Percentiles rank a stretch among this genome's conserved stretches.
Conservation (phyloP, 1,140 invertebrate species). For the Drosophila pandora region DNA sequence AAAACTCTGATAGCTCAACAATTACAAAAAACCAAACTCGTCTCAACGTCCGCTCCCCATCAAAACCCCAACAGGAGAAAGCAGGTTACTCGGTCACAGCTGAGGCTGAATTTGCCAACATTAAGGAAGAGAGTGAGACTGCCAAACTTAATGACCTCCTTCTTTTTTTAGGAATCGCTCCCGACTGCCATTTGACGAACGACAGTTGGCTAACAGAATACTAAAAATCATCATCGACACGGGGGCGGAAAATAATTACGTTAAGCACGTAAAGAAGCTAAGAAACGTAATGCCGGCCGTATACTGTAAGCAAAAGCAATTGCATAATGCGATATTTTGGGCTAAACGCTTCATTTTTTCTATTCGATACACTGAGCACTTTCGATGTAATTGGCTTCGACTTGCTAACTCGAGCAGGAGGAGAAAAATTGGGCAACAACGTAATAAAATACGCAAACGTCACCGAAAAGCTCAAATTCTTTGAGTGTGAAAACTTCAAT, state of each 20-base stretch:
- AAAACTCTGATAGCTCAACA: no score
- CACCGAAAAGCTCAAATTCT: background rate
- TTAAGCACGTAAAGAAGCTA: conserved; percentile 7
- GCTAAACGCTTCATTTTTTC: background rate
- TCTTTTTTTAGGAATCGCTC: conserved; percentile 37
- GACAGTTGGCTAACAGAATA: conserved; percentile 26
- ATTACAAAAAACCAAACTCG: no score
- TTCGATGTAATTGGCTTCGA: background rate
- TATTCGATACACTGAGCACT: background rate
- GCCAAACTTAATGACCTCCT: no score
- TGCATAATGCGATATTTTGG: conserved; percentile 24
- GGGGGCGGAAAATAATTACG: conserved; percentile 19
- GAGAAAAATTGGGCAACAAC: background rate
- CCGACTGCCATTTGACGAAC: conserved; percentile 2
- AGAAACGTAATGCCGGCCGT: conserved; percentile 27
- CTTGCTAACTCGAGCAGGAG: conserved; percentile 6
- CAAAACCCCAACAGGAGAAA: no score
- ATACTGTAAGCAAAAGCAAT: conserved; percentile 18
- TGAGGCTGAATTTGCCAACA: no score
- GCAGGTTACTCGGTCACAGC: no score
- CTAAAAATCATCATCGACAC: conserved; percentile 34
- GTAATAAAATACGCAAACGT: background rate
- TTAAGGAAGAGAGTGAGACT: no score
- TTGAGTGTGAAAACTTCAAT: no score
- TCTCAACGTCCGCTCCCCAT: no score